Base-by-base conservation (phyloP, 1,140 invertebrate species). In the Proctacanthus coquilletti region DNA sequence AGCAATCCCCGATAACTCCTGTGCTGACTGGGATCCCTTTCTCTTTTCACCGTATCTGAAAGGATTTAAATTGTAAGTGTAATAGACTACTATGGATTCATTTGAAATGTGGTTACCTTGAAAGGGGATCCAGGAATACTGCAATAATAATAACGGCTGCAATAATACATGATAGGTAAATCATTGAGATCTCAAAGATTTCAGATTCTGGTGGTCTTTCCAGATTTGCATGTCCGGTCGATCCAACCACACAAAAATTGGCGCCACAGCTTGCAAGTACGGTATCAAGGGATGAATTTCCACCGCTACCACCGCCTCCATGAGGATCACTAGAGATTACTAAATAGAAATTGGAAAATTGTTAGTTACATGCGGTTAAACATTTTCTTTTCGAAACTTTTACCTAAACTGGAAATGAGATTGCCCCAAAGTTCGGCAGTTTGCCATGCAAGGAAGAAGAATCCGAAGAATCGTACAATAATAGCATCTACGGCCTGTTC, bases 371-470 rank as follows among this genome's bases (percentile, higher is more conserved):
- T n/a, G n/a, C n/a, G n/a, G n/a, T n/a, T n/a, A n/a, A n/a, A n/a
- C n/a, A n/a, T n/a, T n/a, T n/a, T n/a, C n/a, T n/a, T n/a, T n/a
- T n/a, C n/a, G n/a, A 81, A 83, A 18, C 15, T 48, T 50, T 51
- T 41, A 58, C 55, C 55, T 46, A 87, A 66, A 35, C 89, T 95
- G n/a, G 91, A 94, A 47, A 96, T 86, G 21, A 96, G 70, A 65
- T 96, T 96, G 52, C 92, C 92, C 86, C 87, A 86, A 6, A 94
- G 74, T 61, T 92, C 86, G 39, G 91, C 84, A 0, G 84, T 85
- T 55, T 98, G 93, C 77, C 93, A 96, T 39, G 91, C 78, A 42
- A 96, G 77, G 67, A 97, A 97, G 74, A 98, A 98, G 69, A 95
- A 86, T 17, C 93, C 93, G 62, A 97, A 98, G 71, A 96, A 96